Evolutionary conservation across 2,888 invertebrate genomes (phyloP).

Genomic region (Neoascia interrupta): DNA sequence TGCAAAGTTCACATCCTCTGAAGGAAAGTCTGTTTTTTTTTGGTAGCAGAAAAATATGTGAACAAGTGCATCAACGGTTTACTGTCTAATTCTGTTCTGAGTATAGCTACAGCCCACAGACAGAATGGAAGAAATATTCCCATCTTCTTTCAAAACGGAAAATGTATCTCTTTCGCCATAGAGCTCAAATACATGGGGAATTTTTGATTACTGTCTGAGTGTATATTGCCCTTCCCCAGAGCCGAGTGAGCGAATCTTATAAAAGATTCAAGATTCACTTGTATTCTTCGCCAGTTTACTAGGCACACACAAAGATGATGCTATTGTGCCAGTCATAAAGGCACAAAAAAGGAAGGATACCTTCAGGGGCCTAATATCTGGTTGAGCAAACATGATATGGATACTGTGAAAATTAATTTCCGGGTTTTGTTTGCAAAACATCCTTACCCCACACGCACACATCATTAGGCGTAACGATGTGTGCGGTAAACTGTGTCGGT

Average conservation of each 20-base stretch:
- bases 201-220: slow-evolving; percentile 17
- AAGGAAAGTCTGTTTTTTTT: too few species aligned
- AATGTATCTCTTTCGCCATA: too few species aligned
- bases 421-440: slow-evolving; percentile 43
- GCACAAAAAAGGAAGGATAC: neutral
- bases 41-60: too few species aligned
- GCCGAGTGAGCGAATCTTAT: slow-evolving; percentile 20
- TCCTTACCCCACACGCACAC: neutral
- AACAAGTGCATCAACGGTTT: too few species aligned
- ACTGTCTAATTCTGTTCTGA: slow-evolving; percentile 12
- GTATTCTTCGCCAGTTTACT: slow-evolving; percentile 6
- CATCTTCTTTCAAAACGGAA: too few species aligned
- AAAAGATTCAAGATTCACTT: slow-evolving; percentile 27
- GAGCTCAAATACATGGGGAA: slow-evolving; percentile 14
- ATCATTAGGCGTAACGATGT: neutral
- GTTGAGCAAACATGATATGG: slow-evolving; percentile 20
- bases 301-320: too few species aligned
- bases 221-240: too few species aligned
- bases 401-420: slow-evolving; percentile 48
- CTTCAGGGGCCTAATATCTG: slow-evolving; percentile 21
- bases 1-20: too few species aligned
- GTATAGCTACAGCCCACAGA: too few species aligned
- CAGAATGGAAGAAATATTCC: too few species aligned
- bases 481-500: neutral
- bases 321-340: neutral